These are phyloP conservation scores for Hyles euphorbiae DNA, from an alignment of 1,140 invertebrate genomes.

Conservation along the genomic window DNA sequence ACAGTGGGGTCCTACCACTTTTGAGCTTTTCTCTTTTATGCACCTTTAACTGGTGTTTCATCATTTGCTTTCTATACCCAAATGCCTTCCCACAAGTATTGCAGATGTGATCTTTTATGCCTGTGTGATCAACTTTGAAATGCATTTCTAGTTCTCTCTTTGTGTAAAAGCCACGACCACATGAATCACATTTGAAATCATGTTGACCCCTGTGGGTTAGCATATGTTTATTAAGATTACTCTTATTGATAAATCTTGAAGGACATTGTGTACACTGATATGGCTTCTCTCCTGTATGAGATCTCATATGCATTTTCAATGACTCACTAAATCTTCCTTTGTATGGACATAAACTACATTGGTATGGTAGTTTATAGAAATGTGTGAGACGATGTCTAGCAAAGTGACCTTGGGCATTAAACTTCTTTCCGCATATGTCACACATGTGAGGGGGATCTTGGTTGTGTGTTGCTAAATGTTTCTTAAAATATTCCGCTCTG, in stretches of 20 bases:
- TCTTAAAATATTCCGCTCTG: slow-evolving; percentile 35
- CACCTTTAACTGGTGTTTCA: slow-evolving; percentile 72
- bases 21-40: slow-evolving; percentile 68
- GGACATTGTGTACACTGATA: slow-evolving; percentile 71
- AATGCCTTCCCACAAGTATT: slow-evolving; percentile 73
- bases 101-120: slow-evolving; percentile 73
- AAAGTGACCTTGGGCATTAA: slow-evolving; percentile 46
- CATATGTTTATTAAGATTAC: slow-evolving; percentile 72
- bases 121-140: slow-evolving; percentile 69
- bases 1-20: slow-evolving; percentile 54
- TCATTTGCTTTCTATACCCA: slow-evolving; percentile 70
- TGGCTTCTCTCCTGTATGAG: slow-evolving; percentile 72
- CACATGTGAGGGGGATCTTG: slow-evolving; percentile 42
- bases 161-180: slow-evolving; percentile 51
- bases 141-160: slow-evolving; percentile 52
- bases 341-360: slow-evolving; percentile 62
- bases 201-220: slow-evolving; percentile 47
- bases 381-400: slow-evolving; percentile 53
- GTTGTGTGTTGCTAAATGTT: slow-evolving; percentile 42
- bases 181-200: slow-evolving; percentile 57
- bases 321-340: slow-evolving; percentile 56
- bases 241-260: slow-evolving; percentile 68
- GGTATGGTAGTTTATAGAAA: slow-evolving; percentile 53
- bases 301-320: slow-evolving; percentile 62
- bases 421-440: slow-evolving; percentile 66